Evolutionary conservation across 2,888 invertebrate genomes (phyloP).

Genomic region (Hirtodrosophila alboralis): DNA sequence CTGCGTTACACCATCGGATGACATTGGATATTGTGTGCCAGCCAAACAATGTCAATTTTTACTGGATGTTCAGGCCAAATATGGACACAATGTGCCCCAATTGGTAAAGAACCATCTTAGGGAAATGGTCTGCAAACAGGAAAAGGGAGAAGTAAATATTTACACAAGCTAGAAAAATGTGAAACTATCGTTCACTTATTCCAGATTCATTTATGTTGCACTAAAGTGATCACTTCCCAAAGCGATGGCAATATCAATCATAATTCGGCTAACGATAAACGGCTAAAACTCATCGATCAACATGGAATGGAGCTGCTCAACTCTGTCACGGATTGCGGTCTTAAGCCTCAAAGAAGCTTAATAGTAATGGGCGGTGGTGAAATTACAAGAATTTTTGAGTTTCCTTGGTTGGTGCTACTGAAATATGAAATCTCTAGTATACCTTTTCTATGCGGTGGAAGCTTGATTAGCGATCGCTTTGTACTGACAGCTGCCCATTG

Average conservation of each 20-base stretch:
- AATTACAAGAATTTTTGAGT: slow-evolving; percentile 87
- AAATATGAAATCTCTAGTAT: slow-evolving; percentile 85
- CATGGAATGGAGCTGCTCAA: slow-evolving; percentile 60
- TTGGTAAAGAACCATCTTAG: slow-evolving; percentile 26
- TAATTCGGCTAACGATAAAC: background rate
- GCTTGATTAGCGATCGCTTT: slow-evolving; percentile 75
- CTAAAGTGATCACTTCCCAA: slow-evolving; percentile 1
- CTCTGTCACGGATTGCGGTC: slow-evolving; percentile 85
- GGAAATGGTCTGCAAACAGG: slow-evolving; percentile 36
- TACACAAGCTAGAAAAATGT: background rate
- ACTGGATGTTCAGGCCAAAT: slow-evolving; percentile 30
- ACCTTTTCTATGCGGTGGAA: slow-evolving; percentile 82
- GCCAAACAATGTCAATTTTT: slow-evolving; percentile 45
- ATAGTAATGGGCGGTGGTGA: slow-evolving; percentile 87
- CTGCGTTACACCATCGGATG: slow-evolving; percentile 34
- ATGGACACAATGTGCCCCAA: slow-evolving; percentile 44
- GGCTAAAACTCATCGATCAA: slow-evolving; percentile 33
- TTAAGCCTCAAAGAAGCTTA: slow-evolving; percentile 83
- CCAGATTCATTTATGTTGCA: slow-evolving; percentile 49
- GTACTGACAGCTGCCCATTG: slow-evolving; percentile 82
- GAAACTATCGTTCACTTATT: background rate
- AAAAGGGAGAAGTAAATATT: slow-evolving; percentile 23
- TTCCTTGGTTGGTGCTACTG: slow-evolving; percentile 91
- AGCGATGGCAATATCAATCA: background rate
- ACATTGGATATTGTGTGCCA: slow-evolving; percentile 47